Conservation (phyloP, 2,888 invertebrate genomes). For the Kryphioiulus occultus region DNA sequence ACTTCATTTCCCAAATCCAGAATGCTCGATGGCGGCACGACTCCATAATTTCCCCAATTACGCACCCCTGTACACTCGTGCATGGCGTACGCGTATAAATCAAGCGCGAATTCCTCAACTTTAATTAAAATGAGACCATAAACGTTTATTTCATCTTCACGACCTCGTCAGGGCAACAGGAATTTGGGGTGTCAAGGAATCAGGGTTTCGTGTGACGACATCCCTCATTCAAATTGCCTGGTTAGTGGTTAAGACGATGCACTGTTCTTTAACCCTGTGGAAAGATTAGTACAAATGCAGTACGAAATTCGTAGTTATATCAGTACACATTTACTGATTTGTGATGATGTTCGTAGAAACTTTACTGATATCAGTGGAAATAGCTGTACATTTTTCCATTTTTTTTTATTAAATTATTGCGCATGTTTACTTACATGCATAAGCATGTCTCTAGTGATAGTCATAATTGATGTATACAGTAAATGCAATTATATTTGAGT, state of each 20-base stretch:
- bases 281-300: no score
- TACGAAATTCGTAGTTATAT: no score
- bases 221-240: background rate
- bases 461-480: no score
- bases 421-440: no score
- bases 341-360: no score
- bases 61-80: background rate
- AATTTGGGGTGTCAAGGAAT: background rate
- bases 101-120: background rate
- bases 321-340: no score
- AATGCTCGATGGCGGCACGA: background rate
- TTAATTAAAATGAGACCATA: conserved; percentile 1
- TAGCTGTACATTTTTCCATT: no score
- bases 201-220: background rate
- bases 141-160: conserved; percentile 8
- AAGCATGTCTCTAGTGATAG: no score
- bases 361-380: no score
- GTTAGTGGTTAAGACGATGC: background rate
- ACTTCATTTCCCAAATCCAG: background rate
- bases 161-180: background rate
- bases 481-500: no score
- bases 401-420: no score
- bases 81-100: background rate
- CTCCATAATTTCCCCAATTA: background rate
- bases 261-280: background rate